Evolutionary conservation across 2,888 invertebrate genomes (phyloP).

Genomic region (Heliconius ethilla): DNA sequence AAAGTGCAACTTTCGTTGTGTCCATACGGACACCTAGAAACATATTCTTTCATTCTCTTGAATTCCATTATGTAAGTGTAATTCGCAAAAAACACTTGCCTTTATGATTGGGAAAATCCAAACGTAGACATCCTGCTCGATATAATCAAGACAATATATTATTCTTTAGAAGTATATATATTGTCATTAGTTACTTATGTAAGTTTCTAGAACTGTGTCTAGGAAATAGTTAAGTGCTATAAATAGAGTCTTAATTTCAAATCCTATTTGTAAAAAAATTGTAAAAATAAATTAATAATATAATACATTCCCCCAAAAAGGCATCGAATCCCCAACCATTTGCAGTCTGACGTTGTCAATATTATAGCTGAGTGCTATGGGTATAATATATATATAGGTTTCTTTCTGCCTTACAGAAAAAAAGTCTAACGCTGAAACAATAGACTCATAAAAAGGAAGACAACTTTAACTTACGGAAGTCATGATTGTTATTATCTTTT

Average conservation of each 20-base stretch:
- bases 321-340: background rate
- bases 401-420: background rate
- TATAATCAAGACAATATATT: conserved; percentile 9
- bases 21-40: background rate
- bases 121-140: conserved; percentile 12
- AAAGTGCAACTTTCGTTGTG: too few species aligned
- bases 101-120: conserved; percentile 17
- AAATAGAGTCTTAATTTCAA: background rate
- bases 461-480: background rate
- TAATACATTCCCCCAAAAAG: background rate
- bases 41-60: background rate
- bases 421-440: background rate
- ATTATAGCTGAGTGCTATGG: background rate
- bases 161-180: background rate
- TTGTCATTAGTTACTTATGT: background rate
- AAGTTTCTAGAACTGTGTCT: background rate
- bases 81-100: background rate
- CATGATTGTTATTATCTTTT: conserved; percentile 2
- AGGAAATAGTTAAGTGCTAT: background rate
- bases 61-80: background rate
- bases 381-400: background rate
- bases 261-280: background rate
- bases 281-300: too few species aligned
- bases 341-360: background rate
- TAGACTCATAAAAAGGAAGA: background rate